These are phyloP conservation scores for Rutpela maculata DNA, from an alignment of 2,888 invertebrate species.

Conservation along the genomic window DNA sequence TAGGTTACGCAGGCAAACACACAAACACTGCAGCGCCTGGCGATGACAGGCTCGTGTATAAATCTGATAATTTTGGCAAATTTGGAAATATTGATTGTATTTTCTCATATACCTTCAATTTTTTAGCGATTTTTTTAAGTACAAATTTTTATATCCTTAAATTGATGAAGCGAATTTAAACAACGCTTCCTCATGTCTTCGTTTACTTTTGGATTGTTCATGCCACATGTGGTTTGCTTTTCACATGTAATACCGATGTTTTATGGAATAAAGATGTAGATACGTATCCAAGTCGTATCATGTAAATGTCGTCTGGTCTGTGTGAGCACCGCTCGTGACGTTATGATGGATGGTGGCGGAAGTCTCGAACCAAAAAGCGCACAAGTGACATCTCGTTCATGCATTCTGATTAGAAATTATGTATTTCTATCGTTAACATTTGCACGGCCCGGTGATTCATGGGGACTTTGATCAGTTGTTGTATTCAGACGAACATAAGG, in stretches of 20 bases:
- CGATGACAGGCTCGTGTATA: too few species aligned
- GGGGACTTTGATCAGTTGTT: constrained; percentile 57
- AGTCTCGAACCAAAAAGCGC: constrained; percentile 48
- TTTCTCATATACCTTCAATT: too few species aligned
- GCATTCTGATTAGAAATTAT: constrained; percentile 64
- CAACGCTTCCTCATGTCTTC: not conserved
- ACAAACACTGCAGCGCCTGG: too few species aligned
- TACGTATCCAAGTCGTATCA: constrained; percentile 26
- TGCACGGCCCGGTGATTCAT: constrained; percentile 62
- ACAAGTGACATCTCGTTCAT: constrained; percentile 54
- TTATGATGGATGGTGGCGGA: constrained; percentile 58
- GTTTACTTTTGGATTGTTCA: not conserved
- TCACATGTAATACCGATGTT: constrained; percentile 23
- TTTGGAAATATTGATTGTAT: too few species aligned
- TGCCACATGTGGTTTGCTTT: constrained; percentile 1
- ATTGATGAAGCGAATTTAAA: not conserved
- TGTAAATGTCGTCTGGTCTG: constrained; percentile 34
- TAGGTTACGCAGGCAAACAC: too few species aligned
- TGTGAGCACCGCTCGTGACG: constrained; percentile 41
- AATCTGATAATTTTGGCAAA: too few species aligned
- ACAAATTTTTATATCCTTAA: not conserved
- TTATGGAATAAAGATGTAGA: constrained; percentile 40
- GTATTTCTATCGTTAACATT: constrained; percentile 59
- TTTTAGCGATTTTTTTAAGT: not conserved
- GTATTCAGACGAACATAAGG: constrained; percentile 54